Evolutionary conservation across 2,888 invertebrate species (phyloP), one percentile per base, ranked within the genome.

Genomic region (Euclidia mi): DNA sequence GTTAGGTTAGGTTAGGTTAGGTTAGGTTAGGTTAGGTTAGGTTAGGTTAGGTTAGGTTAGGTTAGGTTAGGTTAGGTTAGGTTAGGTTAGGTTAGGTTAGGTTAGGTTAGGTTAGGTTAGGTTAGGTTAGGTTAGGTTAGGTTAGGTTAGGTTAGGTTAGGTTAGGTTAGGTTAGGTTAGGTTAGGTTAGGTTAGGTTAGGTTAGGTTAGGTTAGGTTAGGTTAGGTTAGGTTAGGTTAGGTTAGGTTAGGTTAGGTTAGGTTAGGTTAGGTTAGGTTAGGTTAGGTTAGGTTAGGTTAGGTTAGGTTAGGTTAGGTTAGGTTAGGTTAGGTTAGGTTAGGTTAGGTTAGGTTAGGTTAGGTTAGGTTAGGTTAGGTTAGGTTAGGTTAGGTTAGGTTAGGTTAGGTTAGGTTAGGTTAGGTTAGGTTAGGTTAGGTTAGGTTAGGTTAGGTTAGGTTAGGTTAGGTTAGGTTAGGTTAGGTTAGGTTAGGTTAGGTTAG

Each of bases 231-330:
- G 38, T 47, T 38, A 47, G 47, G 47, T 48, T 48, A 48, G 47
- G 47, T 48, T 47, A 38, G 47, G 38, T 47, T 38, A 38, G 47
- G 38, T 47, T 47, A 47, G 42, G 49, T 49, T 41, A 41, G 49
- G 40, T 49, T 65, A 65, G 70, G 70, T 70, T 65, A 60, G 65
- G 65, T 60, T 69, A 56, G 64, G 64, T 56, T 67, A 59, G 68
- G 72, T 72, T 73, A 68, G 68, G 75, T 70, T 76, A 70, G 71
- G 74, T 72, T 76, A 67, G 70, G 73, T 76, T 72, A 67, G 72
- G 71, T 75, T 74, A 74, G 71, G 73, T 71, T 68, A 68, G 68
- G 71, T 71, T 66, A 61, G 66, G 68, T 68, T 69, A 66, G 71
- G 67, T 67, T 67, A 67, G 70, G 67, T 70, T 70, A 67, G 67